phyloP scores from a whole-genome alignment of 2,113 vertebrate genomes.

The Tamias sibiricus region DNA sequence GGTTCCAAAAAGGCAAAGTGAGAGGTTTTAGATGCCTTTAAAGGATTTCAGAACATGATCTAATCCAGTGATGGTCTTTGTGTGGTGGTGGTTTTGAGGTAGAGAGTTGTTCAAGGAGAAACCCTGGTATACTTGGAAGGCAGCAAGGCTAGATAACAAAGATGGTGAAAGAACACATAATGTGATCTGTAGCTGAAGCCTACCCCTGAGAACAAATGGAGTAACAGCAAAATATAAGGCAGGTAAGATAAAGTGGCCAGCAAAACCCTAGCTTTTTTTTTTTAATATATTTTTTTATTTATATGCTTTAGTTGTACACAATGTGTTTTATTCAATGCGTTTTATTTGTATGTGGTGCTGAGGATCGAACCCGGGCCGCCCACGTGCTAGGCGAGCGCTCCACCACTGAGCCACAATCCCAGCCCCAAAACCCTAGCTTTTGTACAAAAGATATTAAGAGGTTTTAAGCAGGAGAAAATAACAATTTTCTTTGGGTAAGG shows the following conservation, averaged over 20 bases:
- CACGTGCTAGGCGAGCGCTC: too few relatives aligned
- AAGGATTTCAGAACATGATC: not conserved
- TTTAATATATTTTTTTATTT: too few relatives aligned
- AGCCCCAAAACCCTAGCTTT: not conserved
- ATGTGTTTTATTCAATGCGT: too few relatives aligned
- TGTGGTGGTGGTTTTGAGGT: not conserved
- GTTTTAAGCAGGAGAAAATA: not conserved
- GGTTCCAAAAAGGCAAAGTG: conserved; percentile 45
- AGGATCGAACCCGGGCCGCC: too few relatives aligned
- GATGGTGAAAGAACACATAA: not conserved
- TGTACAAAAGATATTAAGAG: not conserved
- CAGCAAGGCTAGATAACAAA: not conserved
- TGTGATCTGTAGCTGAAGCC: not conserved
- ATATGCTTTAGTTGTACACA: too few relatives aligned
- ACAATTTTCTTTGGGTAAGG: not conserved
- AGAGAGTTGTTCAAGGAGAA: not conserved
- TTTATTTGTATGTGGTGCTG: too few relatives aligned
- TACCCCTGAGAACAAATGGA: not conserved
- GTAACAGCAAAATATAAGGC: not conserved
- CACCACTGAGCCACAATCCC: too few relatives aligned
- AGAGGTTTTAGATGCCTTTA: not conserved
- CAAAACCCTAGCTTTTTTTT: not conserved
- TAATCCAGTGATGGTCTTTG: not conserved
- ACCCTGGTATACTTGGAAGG: not conserved
- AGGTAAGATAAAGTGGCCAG: not conserved